These are phyloP conservation scores for Pantherophis vulpinus DNA, from an alignment of 2,797 vertebrate genomes.

Conservation along the genomic window DNA sequence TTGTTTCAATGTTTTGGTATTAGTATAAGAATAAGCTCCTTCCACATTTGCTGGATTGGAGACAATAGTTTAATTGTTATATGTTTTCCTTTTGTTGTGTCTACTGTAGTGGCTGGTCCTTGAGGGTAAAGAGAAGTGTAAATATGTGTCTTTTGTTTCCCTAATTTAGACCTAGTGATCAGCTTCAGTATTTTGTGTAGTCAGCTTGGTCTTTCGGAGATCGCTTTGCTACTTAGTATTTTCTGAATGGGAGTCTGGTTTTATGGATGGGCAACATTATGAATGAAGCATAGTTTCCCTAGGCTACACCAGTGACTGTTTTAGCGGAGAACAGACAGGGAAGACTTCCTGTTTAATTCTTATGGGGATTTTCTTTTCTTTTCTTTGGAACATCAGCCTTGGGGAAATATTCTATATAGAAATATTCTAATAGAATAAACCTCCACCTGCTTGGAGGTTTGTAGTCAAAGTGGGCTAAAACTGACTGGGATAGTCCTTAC, in stretches of 20 bases:
- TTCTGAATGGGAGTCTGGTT: neutral
- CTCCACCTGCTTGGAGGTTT: neutral
- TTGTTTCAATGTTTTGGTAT: neutral
- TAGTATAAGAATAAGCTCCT: too few relatives aligned
- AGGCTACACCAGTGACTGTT: neutral
- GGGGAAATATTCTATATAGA: neutral
- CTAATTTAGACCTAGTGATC: neutral
- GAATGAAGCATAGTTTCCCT: neutral
- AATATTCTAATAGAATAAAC: neutral
- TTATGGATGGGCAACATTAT: neutral
- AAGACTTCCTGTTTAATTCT: neutral
- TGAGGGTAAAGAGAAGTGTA: neutral
- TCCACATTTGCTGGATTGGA: neutral
- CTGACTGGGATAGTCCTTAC: neutral
- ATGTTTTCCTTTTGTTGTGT: neutral
- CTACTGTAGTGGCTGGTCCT: neutral
- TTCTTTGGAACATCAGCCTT: neutral
- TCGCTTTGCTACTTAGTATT: neutral
- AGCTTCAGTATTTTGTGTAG: neutral
- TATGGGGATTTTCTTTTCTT: neutral
- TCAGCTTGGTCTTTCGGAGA: neutral
- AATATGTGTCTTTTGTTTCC: neutral
- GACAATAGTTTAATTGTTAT: neutral
- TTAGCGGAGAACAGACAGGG: neutral
- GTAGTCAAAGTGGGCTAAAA: neutral